phyloP scores from a whole-genome alignment of 1,140 invertebrate genomes.

The Glomeris maerens region DNA sequence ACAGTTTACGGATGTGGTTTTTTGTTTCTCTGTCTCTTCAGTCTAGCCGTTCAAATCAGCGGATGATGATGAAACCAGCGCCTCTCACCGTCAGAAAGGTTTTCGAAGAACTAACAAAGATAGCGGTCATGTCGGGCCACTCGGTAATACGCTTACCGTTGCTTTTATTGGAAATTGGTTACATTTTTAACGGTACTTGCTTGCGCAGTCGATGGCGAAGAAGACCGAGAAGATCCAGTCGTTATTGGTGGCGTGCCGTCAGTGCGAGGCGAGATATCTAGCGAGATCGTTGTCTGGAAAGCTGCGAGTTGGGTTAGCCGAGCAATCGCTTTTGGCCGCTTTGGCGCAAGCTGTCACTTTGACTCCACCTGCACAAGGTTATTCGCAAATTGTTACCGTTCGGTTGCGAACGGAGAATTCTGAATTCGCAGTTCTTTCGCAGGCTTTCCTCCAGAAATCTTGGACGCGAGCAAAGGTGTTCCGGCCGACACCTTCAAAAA shows the following conservation, averaged over 20 bases:
- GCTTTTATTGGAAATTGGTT: slow-evolving; percentile 4
- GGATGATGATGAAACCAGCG: slow-evolving; percentile 57
- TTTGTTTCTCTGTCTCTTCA: slow-evolving; percentile 19
- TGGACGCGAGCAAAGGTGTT: slow-evolving; percentile 46
- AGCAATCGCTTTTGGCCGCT: slow-evolving; percentile 82
- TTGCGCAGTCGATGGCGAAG: slow-evolving; percentile 51
- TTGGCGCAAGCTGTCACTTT: slow-evolving; percentile 66
- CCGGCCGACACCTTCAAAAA: slow-evolving; percentile 60
- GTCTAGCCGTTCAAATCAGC: slow-evolving; percentile 70
- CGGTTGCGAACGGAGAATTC: no score
- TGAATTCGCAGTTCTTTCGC: no score
- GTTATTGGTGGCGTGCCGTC: slow-evolving; percentile 80
- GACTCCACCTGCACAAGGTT: slow-evolving; percentile 29
- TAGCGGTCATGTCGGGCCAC: slow-evolving; percentile 72
- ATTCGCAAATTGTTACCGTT: no score
- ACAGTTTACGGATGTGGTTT: slow-evolving; percentile 21
- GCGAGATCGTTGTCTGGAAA: slow-evolving; percentile 87
- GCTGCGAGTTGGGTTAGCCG: slow-evolving; percentile 87
- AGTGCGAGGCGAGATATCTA: slow-evolving; percentile 80
- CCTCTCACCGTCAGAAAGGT: slow-evolving; percentile 46
- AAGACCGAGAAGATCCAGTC: slow-evolving; percentile 86
- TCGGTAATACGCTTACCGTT: slow-evolving; percentile 38
- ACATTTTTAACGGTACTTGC: background rate
- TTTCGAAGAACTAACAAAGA: slow-evolving; percentile 74
- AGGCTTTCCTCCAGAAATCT: slow-evolving; percentile 45